Conservation (phyloP, 2,888 invertebrate species). For the Acanthosepion esculentum region DNA sequence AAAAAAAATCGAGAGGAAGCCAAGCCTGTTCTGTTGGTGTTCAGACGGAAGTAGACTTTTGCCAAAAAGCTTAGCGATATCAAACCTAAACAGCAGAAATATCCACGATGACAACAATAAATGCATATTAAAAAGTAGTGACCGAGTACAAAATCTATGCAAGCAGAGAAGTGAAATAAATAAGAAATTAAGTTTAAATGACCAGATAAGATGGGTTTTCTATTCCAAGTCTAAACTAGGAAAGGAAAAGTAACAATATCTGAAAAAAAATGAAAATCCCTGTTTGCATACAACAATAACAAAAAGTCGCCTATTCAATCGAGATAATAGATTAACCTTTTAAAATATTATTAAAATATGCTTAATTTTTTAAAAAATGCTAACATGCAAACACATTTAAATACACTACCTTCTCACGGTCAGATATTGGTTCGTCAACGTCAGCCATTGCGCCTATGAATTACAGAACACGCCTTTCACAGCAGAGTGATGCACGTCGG, state of each 20-base stretch:
- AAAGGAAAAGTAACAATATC: neutral
- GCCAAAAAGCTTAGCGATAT: neutral
- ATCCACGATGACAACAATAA: neutral
- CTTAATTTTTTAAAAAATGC: neutral
- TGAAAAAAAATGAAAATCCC: neutral
- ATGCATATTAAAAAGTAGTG: neutral
- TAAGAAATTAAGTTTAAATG: neutral
- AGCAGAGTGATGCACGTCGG: neutral
- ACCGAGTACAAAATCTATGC: neutral
- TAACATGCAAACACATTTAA: neutral
- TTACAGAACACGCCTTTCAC: slow-evolving; percentile 46
- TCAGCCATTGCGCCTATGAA: slow-evolving; percentile 64
- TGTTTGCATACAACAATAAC: neutral
- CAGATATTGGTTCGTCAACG: slow-evolving; percentile 66
- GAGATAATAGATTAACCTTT: neutral
- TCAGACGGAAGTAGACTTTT: slow-evolving; percentile 20
- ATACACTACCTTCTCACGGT: slow-evolving; percentile 65
- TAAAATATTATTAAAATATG: neutral
- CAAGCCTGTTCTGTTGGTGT: neutral
- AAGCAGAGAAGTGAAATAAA: neutral
- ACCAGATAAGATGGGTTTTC: neutral
- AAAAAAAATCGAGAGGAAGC: neutral
- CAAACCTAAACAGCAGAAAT: neutral
- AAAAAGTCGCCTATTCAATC: neutral
- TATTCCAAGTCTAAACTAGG: neutral